Conservation (phyloP, 2,888 invertebrate species). For the Drosophila pseudotakahashii region DNA sequence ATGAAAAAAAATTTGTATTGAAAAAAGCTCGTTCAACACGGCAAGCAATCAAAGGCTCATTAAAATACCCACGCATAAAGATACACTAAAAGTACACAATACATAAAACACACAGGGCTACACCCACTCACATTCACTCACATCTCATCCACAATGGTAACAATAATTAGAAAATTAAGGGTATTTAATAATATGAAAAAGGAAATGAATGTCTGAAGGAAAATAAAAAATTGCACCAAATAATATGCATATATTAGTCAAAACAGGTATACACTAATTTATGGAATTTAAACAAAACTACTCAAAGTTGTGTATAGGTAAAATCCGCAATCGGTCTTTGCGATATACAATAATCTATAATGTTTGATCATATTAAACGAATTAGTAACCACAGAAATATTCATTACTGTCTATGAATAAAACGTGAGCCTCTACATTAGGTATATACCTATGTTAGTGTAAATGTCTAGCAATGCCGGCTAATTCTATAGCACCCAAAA, state of each 20-base stretch:
- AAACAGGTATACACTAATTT: constrained; percentile 20
- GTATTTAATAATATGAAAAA: constrained; percentile 58
- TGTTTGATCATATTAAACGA: constrained; percentile 16
- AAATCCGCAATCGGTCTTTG: constrained; percentile 3
- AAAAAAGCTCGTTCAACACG: constrained; percentile 36
- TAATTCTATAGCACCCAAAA: background rate
- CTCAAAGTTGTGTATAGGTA: constrained; percentile 26
- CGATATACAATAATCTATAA: constrained; percentile 32
- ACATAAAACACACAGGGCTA: constrained; percentile 20
- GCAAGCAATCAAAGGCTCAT: constrained; percentile 47
- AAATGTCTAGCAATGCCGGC: constrained; percentile 31
- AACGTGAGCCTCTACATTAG: background rate
- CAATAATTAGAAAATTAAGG: constrained; percentile 84
- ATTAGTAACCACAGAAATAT: constrained; percentile 6
- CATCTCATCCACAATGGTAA: constrained; percentile 84
- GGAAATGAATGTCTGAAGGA: constrained; percentile 66
- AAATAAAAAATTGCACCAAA: constrained; percentile 30
- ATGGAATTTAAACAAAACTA: constrained; percentile 11
- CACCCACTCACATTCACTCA: constrained; percentile 44
- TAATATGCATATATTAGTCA: constrained; percentile 26
- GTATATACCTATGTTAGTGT: constrained; percentile 22
- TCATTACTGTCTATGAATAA: constrained; percentile 3
- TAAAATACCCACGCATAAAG: constrained; percentile 58
- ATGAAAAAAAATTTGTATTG: constrained; percentile 5
- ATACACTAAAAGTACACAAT: constrained; percentile 16